Evolutionary conservation across 2,797 vertebrate species (phyloP), one percentile per base, ranked within the genome.

Genomic region (Tragopan temminckii): DNA sequence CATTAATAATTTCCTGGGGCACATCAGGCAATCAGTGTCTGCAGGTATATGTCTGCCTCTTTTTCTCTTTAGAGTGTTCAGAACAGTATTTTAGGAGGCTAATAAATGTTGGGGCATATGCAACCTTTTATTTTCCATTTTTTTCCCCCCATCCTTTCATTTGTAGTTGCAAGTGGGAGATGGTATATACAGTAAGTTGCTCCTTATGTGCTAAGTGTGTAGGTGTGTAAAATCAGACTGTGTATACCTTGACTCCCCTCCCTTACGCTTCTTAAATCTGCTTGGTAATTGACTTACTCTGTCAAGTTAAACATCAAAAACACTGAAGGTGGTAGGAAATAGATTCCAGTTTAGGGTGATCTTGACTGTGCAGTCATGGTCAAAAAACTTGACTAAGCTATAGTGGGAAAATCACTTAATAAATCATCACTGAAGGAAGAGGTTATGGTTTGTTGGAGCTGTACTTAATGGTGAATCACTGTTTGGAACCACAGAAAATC

Each of bases 371-470:
- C n/a, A 31, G 42, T 79, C 29, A 58, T 20, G n/a, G 45, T 79
- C 36, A 50, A 78, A 84, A 74, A 58, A 42, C 5, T 33, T 42
- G 31, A 9, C 38, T 46, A 48, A 85, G 66, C 3, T 1, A 17
- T 43, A 69, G 46, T 36, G 33, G 29, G 55, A 80, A 74, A 62
- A 91, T 50, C 40, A 31, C 3, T 10, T 74, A 70, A 88, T 94
- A 88, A 85, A 93, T 93, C 61, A 55, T 38, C n/a, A 35, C 52
- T 85, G 70, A 91, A 80, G 25, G 38, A 77, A 61, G 55, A 76
- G 29, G 35, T 63, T 89, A 55, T 63, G 76, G 27, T 53, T 94
- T 31, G 27, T 38, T 78, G 83, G 20, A 80, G 36, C 43, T 67
- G 46, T 66, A 59, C 13, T 45, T 85, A 63, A 77, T 59, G 33